Percentiles rank a stretch among this genome's conserved stretches.
Evolutionary conservation across 2,797 vertebrate species (phyloP).

Genomic region (Hoplostethus mediterraneus): DNA sequence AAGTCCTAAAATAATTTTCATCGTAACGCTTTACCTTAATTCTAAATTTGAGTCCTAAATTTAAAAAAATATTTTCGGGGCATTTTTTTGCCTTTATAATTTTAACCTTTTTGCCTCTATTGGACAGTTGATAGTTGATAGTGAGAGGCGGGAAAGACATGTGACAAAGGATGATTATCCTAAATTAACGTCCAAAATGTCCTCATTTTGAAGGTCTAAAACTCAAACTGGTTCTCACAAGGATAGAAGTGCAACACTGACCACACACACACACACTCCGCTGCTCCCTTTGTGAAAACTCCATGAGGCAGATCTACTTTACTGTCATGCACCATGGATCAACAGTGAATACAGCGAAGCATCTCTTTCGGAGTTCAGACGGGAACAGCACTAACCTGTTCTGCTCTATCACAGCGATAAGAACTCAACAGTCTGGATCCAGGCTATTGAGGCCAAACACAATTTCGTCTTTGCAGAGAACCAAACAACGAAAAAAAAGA

Average conservation of each 20-base stretch:
- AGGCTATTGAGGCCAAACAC: slow-evolving; percentile 54
- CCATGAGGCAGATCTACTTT: slow-evolving; percentile 30
- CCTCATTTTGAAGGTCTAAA: too few species aligned
- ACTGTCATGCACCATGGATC: slow-evolving; percentile 18
- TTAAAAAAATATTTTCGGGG: too few species aligned
- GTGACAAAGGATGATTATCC: too few species aligned
- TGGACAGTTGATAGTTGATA: too few species aligned
- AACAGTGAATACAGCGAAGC: slow-evolving; percentile 2
- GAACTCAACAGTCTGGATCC: slow-evolving; percentile 30
- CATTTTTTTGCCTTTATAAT: too few species aligned
- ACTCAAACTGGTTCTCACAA: too few species aligned
- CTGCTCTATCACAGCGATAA: slow-evolving; percentile 34
- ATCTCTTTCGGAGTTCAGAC: background rate
- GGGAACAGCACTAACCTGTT: slow-evolving; percentile 28
- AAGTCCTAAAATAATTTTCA: too few species aligned
- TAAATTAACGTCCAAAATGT: too few species aligned
- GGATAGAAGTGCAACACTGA: background rate
- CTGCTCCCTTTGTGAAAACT: slow-evolving; percentile 8
- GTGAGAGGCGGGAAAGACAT: too few species aligned
- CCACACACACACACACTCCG: slow-evolving; percentile 8
- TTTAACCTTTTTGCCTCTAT: too few species aligned
- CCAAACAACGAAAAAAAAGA: slow-evolving; percentile 38
- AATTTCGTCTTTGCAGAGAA: slow-evolving; percentile 3
- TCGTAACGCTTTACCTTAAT: too few species aligned
- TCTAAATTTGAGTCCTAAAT: too few species aligned